Base-by-base conservation (phyloP, 2,888 invertebrate species). In the Cryptus armator region DNA sequence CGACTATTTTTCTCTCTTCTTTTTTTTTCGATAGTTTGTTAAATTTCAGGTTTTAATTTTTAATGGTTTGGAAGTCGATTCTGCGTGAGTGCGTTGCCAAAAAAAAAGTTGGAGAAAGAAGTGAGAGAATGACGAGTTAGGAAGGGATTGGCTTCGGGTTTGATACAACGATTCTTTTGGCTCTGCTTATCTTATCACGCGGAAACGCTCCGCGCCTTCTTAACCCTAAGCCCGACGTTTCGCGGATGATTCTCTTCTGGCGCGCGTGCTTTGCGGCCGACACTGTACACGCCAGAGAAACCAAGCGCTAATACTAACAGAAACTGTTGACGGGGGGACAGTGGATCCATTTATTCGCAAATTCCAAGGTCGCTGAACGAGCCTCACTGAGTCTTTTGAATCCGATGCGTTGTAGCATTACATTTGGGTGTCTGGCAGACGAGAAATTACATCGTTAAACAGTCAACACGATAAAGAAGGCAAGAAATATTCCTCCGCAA, bases 321-420 rank as follows among this genome's bases (percentile, higher is more conserved):
- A 79, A 68, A 79, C 78, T 79, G 66, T 85, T 72, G 76, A 32
- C 66, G 56, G 1, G 19, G 62, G 86, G 87, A 92, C 92, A 92
- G 92, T 90, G 91, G 90, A 89, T 92, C 91, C 92, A 92, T 93
- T 93, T 93, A 93, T 93, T 92, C 92, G 91, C 90, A 89, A 92
- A 90, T 90, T 90, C 90, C 93, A 93, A 92, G 91, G 91, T 88
- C 91, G 86, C 76, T 64, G 68, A 43, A 56, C 79, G 78, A 75
- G 84, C 74, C 83, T 84, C 75, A 77, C 81, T 67, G 82, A 79
- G 79, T 72, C 79, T 72, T 75, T 85, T 59, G 46, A 64, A 80
- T 72, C 32, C 51, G 48, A 76, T 66, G 43, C 66, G 48, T n/a
- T 70, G n/a, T 67, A 59, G 56, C 81, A 70, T 82, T 72, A 85